Base-by-base conservation (phyloP, 2,888 invertebrate genomes). In the Pammene fasciana region DNA sequence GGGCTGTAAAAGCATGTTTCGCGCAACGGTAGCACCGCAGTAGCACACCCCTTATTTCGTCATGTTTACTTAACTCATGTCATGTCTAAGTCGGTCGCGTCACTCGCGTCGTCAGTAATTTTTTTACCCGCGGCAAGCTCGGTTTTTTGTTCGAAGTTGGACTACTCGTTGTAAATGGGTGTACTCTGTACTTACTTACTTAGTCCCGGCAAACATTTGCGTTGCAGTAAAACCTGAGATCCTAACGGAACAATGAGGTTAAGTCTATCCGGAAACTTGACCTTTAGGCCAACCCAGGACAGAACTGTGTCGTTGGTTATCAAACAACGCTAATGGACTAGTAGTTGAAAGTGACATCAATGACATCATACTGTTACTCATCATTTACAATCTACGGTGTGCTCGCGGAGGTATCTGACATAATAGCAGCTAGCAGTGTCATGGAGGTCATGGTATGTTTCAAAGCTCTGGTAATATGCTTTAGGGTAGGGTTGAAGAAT, bases 271-370 rank as follows among this genome's bases (percentile, higher is more conserved):
- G 13, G 54, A 54, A 54, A 54, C 54, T 34, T 36, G 34, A 34
- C 41, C 26, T 26, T 26, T 26, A 26, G 26, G 4, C 26, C n/a
- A n/a, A 57, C 8, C 8, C 8, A 57, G 43, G 26, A 3, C 26
- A 26, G 26, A 26, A 26, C 26, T 26, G 26, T 59, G 59, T 34
- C 1, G n/a, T 55, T 14, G 11, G 7, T 26, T 13, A 41, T 36
- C 55, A 55, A 55, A 55, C 36, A 41, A 11, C 26, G 45, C 45
- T 45, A 59, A 57, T 57, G 57, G 18, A 43, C 16, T 41, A 18
- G 41, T 18, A 18, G 13, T 13, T 16, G 18, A 26, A 57, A 18
- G 14, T 57, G 43, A 43, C n/a, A 18, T 16, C 1, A 18, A 10
- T 57, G 43, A 43, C n/a, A 18, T 16, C 1, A 43, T 14, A 11